Evolutionary conservation across 2,113 vertebrate species (phyloP).

Genomic region (Paralichthys olivaceus): DNA sequence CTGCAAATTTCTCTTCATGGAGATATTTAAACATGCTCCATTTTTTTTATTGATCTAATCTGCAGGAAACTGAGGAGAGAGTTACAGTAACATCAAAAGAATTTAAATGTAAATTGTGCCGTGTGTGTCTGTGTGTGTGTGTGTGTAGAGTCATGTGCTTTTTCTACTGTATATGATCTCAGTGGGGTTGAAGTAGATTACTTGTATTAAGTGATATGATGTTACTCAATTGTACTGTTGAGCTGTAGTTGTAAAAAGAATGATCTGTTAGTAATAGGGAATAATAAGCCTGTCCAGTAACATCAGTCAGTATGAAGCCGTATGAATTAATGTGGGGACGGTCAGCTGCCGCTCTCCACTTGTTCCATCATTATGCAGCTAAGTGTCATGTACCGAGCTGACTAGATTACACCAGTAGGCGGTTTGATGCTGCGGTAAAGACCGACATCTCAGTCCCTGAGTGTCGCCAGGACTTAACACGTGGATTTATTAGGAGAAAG

Average conservation of each 20-base stretch:
- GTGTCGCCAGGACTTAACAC: neutral
- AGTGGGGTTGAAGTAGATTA: too few relatives aligned
- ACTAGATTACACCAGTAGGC: conserved; percentile 33
- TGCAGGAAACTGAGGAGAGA: too few relatives aligned
- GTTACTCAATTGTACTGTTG: too few relatives aligned
- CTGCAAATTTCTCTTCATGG: neutral
- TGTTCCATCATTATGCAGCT: conserved; percentile 17
- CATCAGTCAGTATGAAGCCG: neutral
- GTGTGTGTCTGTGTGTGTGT: neutral
- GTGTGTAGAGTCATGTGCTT: neutral
- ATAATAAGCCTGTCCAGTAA: too few relatives aligned
- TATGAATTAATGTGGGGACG: conserved; percentile 3
- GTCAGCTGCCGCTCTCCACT: conserved; percentile 1
- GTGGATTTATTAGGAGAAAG: neutral
- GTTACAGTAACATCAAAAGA: conserved; percentile 25
- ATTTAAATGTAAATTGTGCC: neutral
- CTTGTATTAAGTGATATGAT: too few relatives aligned
- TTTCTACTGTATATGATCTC: neutral
- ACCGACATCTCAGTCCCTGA: conserved; percentile 33
- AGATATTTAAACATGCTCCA: conserved; percentile 29
- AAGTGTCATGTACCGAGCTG: conserved; percentile 24
- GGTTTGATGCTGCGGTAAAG: conserved; percentile 21
- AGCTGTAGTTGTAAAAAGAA: too few relatives aligned
- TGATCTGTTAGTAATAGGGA: neutral
- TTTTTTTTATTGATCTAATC: conserved; percentile 34